Base-by-base conservation (phyloP, 2,888 invertebrate genomes). In the Hedychridium roseum region DNA sequence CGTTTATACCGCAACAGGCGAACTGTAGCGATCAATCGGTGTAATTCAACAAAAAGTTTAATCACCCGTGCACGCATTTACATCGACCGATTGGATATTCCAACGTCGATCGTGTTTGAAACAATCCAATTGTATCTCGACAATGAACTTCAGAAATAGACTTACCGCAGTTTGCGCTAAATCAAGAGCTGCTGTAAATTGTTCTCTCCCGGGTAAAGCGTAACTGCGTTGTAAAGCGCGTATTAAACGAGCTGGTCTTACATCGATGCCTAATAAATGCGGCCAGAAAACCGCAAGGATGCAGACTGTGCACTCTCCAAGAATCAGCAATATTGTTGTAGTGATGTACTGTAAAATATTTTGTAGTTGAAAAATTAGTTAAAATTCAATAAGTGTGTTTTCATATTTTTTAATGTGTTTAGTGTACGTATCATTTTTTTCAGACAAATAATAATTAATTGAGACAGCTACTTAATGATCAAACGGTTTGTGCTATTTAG, bases 141-240 rank as follows among this genome's bases (percentile, higher is more conserved):
- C n/a, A n/a, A n/a, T n/a, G n/a, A n/a, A n/a, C n/a, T n/a, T n/a
- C n/a, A n/a, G 9, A 23, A 23, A 23, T 23, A 9, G 5, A 23
- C 54, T 50, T 57, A 76, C 76, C 52, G 58, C 64, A 0, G 86
- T 88, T 77, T 92, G 92, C 0, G 88, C 89, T 43, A 92, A 82
- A 78, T 92, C 92, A 54, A 92, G 83, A 5, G 92, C 91, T 15
- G 88, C 88, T 3, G 92, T 92, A 72, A 91, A 91, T 71, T 87
- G 86, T 62, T 84, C 83, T 30, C 83, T 81, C 14, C 90, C 91
- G 0, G 90, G 88, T 15, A 89, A 84, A 1, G 91, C 91, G 74
- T 92, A 92, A 73, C 86, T 88, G 1, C 85, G 82, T 73, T 92
- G 91, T 57, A 92, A 78, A 0, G 87, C 85, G 51, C 87, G 87